Base-by-base conservation (phyloP, 2,888 invertebrate genomes). In the Zootermopsis nevadensis region DNA sequence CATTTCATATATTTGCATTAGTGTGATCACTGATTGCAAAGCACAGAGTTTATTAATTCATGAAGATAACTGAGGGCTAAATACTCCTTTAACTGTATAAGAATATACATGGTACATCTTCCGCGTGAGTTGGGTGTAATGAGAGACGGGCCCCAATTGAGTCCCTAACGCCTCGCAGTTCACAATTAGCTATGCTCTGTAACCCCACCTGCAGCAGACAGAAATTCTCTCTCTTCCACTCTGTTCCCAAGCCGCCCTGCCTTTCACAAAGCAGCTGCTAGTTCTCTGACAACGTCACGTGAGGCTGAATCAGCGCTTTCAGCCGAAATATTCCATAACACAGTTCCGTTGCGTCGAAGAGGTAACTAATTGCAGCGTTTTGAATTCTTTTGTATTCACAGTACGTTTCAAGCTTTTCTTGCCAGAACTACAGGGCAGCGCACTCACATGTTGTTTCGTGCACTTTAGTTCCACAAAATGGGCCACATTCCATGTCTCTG, bases 351-450 rank as follows among this genome's bases (percentile, higher is more conserved):
- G 27, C 60, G n/a, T 27, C n/a, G n/a, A 60, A 60, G n/a, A 60
- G 60, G 10, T 27, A 60, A 27, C 60, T 60, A 60, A 60, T 60
- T 60, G 60, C 27, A 60, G 8, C 60, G 10, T 60, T 60, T 60
- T 60, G 60, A 60, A 27, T 60, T 27, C 60, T 60, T 60, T 60
- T 60, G 27, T 60, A 60, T 60, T 27, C 60, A 60, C 60, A 60
- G 60, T 27, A 1, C 60, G 60, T 60, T 4, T 60, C 60, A 27
- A 27, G 60, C n/a, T 6, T n/a, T 60, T 60, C 60, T 60, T 60
- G 60, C 27, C 8, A 27, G n/a, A 60, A 27, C n/a, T 60, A 60
- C 6, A 60, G n/a, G n/a, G 60, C 60, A 60, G 60, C 60, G 7
- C 60, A 60, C n/a, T n/a, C 60, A 60, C 4, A 60, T 60, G 60